Percentiles rank a stretch among this genome's conserved stretches.
These are phyloP conservation scores for Melanotaenia trifasciata DNA, from an alignment of 2,797 vertebrate species.

Conservation along the genomic window DNA sequence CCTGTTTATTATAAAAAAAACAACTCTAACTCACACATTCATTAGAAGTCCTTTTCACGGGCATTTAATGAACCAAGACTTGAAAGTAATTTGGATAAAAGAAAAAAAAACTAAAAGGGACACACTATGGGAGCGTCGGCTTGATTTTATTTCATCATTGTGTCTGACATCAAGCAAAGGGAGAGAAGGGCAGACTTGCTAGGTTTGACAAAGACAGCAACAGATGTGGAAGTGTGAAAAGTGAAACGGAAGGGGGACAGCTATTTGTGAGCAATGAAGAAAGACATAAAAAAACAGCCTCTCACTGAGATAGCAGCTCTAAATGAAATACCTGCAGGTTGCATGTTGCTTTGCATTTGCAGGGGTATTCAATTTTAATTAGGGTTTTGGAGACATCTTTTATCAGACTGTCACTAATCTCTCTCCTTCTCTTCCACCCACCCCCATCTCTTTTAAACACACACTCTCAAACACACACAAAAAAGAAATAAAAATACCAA, in stretches of 20 bases:
- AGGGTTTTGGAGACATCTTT: conserved; percentile 85
- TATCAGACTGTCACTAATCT: conserved; percentile 85
- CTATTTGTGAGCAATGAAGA: conserved; percentile 77
- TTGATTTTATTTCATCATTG: conserved; percentile 74
- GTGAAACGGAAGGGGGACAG: conserved; percentile 69
- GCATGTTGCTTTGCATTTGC: conserved; percentile 81
- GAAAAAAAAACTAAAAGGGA: conserved; percentile 5
- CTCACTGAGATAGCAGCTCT: conserved; percentile 77
- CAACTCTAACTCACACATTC: conserved; percentile 21
- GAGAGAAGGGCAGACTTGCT: conserved; percentile 56
- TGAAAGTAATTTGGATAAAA: conserved; percentile 50
- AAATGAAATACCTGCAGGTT: conserved; percentile 85
- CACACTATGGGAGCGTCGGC: conserved; percentile 60
- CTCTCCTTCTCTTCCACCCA: conserved; percentile 24
- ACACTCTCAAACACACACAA: background rate
- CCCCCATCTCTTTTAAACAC: conserved; percentile 4
- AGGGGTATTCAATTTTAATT: conserved; percentile 86
- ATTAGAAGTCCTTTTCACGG: conserved; percentile 41
- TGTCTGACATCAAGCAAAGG: conserved; percentile 64
- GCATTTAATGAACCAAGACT: conserved; percentile 67
- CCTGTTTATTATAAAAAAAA: too few species aligned
- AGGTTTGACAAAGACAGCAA: conserved; percentile 64
- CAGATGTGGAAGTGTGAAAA: conserved; percentile 73
- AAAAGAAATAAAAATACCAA: conserved; percentile 21
- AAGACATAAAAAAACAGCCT: conserved; percentile 75